Evolutionary conservation across 2,888 invertebrate species (phyloP), one percentile per base, ranked within the genome.

Genomic region (Helleia helle): DNA sequence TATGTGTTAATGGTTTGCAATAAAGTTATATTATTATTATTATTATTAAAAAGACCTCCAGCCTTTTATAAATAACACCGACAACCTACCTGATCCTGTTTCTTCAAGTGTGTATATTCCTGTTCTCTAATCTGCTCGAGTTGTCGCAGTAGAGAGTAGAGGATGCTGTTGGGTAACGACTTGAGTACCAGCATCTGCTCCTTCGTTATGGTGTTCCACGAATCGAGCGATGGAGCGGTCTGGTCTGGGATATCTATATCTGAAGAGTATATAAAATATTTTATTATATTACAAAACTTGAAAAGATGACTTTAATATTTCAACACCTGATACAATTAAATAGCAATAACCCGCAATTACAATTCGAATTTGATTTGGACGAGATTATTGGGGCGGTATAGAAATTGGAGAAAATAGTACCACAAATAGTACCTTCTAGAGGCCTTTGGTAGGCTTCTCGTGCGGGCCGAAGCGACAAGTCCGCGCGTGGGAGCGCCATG

Each of bases 171-270:
- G 1, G 81, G 71, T 48, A 81, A 50, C 0, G 75, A 53, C 34
- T 38, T 44, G 41, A 81, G 58, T 43, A 71, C 69, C 0, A 59
- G 62, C 15, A 57, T 36, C 59, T 79, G 79, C 38, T 73, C 65
- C 18, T 49, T 55, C 0, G 34, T 34, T 5, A 34, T 18, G 7
- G 11, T 11, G 3, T 34, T 12, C 34, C 18, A 17, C 4, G 30
- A 9, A 7, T 22, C 22, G 2, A 8, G 2, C 22, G 6, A 2
- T 2, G 7, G 4, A 7, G 11, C 11, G 8, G 11, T 18, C 18
- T 8, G 7, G 18, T 8, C 34, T 34, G 34, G 34, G 22, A 17
- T 31, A n/a, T n/a, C 29, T n/a, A n/a, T n/a, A n/a, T n/a, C n/a
- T n/a, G n/a, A n/a, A n/a, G n/a, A n/a, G n/a, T n/a, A n/a, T n/a